Evolutionary conservation across 2,113 vertebrate genomes (phyloP).

Genomic region (Lipotes vexillifer): DNA sequence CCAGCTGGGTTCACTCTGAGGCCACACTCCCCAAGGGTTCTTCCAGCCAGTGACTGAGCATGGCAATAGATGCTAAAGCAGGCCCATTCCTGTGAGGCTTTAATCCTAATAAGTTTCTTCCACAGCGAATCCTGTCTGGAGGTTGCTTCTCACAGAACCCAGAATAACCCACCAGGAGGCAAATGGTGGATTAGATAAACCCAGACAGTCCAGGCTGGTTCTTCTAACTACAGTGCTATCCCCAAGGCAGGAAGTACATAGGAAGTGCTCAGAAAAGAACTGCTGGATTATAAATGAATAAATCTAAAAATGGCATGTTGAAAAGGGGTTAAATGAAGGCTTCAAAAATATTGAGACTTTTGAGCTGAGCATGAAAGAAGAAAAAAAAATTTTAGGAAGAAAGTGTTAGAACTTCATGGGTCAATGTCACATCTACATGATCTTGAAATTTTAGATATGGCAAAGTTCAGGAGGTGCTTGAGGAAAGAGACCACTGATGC

Average conservation of each 20-base stretch:
- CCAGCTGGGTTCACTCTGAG: neutral
- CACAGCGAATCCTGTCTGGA: neutral
- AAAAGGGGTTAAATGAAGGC: neutral
- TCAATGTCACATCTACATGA: neutral
- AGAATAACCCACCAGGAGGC: neutral
- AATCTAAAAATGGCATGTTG: neutral
- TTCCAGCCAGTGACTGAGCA: neutral
- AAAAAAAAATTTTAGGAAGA: neutral
- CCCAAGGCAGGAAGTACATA: neutral
- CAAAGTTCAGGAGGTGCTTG: neutral
- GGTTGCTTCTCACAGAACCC: neutral
- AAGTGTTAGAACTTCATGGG: neutral
- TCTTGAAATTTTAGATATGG: neutral
- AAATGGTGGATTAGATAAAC: neutral
- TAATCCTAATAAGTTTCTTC: neutral
- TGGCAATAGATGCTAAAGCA: neutral
- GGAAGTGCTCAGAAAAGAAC: neutral
- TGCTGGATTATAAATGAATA: neutral
- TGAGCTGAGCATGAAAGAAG: neutral
- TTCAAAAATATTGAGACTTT: neutral
- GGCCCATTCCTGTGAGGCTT: neutral
- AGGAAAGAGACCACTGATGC: neutral
- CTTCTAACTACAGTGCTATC: neutral
- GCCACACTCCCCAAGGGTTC: neutral
- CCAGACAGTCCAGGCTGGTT: neutral